phyloP scores from a whole-genome alignment of 2,888 invertebrate species.

The Andrena haemorrhoa region DNA sequence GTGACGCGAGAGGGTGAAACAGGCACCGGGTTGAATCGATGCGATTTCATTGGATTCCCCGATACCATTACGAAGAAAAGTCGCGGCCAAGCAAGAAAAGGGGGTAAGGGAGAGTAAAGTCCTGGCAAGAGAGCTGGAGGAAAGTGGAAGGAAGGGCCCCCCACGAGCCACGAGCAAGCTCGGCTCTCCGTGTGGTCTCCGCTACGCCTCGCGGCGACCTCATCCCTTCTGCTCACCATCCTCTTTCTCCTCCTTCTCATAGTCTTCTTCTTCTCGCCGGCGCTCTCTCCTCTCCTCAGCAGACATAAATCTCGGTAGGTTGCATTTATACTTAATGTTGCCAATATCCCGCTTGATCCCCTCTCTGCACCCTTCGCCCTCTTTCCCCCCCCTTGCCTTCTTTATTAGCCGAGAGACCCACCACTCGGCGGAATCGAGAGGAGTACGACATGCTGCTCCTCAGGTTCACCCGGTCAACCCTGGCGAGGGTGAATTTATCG shows the following conservation, averaged over 20 bases:
- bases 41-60: neutral
- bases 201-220: conserved; percentile 81
- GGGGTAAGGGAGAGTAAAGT: conserved; percentile 58
- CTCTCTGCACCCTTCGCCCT: conserved; percentile 59
- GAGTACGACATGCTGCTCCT: conserved; percentile 72
- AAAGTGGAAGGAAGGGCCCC: conserved; percentile 80
- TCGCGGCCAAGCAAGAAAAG: conserved; percentile 44
- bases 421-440: conserved; percentile 71
- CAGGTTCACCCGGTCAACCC: conserved; percentile 75
- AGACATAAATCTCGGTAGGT: conserved; percentile 80
- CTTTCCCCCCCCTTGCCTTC: conserved; percentile 50
- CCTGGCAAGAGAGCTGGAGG: conserved; percentile 63
- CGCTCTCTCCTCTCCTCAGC: conserved; percentile 65
- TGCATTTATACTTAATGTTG: conserved; percentile 82
- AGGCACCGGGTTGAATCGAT: neutral
- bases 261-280: conserved; percentile 62
- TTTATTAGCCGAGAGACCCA: conserved; percentile 76
- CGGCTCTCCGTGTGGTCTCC: conserved; percentile 82
- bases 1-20: neutral
- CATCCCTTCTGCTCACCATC: conserved; percentile 79
- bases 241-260: conserved; percentile 58
- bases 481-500: conserved; percentile 74
- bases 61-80: conserved; percentile 55
- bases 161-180: conserved; percentile 78
- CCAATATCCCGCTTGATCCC: conserved; percentile 81